Evolutionary conservation across 2,113 vertebrate species (phyloP).

Genomic region (Smithornis capensis): DNA sequence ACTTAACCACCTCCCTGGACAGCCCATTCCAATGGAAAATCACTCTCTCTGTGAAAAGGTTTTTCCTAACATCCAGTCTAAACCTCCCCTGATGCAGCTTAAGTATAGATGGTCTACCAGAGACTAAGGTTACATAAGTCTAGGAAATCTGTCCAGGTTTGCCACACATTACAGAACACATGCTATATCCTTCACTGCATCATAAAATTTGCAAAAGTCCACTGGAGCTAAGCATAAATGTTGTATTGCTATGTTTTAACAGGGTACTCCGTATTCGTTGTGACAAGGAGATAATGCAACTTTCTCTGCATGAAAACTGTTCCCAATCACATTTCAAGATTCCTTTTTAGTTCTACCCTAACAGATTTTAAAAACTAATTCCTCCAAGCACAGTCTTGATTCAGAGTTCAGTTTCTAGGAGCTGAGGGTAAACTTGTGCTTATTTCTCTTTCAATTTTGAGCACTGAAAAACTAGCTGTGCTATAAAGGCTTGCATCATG

Average conservation of each 20-base stretch:
- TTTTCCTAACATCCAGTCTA: no score
- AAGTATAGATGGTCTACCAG: neutral
- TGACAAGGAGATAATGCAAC: slow-evolving; percentile 11
- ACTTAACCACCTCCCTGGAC: no score
- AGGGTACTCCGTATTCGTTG: neutral
- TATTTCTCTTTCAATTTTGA: neutral
- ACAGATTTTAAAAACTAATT: neutral
- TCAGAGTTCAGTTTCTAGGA: neutral
- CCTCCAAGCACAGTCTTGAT: neutral
- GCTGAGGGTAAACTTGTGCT: neutral
- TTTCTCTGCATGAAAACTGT: neutral
- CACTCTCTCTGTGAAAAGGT: no score
- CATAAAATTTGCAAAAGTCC: slow-evolving; percentile 46
- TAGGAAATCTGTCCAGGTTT: neutral
- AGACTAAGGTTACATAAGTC: neutral
- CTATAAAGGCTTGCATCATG: neutral
- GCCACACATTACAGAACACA: neutral
- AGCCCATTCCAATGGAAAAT: no score
- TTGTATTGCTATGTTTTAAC: slow-evolving; percentile 15
- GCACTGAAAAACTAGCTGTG: neutral
- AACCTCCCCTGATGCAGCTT: no score
- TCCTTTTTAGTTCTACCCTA: neutral
- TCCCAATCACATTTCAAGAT: neutral
- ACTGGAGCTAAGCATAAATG: slow-evolving; percentile 39
- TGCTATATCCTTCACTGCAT: neutral